Conservation (phyloP, 2,797 vertebrate species). For the Catostomus latipinnis region DNA sequence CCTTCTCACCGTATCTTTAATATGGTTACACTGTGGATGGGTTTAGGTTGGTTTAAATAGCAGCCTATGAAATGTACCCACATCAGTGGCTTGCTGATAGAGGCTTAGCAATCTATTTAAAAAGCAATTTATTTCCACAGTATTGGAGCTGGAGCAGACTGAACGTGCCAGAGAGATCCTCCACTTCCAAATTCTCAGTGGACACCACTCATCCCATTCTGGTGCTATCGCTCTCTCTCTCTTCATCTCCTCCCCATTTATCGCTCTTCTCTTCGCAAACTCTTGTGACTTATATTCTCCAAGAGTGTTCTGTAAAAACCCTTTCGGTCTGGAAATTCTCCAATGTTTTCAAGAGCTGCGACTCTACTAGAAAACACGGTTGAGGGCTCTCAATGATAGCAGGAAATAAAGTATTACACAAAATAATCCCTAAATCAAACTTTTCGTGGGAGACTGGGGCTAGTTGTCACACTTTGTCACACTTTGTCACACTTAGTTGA, state of each 20-base stretch:
- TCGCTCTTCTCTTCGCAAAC: slow-evolving; percentile 62
- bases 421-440: background rate
- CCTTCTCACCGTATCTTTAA: slow-evolving; percentile 67
- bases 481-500: background rate
- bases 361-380: slow-evolving; percentile 31
- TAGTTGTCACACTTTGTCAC: no score
- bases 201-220: slow-evolving; percentile 64
- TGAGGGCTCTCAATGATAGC: slow-evolving; percentile 8
- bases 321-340: slow-evolving; percentile 50
- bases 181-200: slow-evolving; percentile 68
- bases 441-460: background rate
- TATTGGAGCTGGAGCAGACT: slow-evolving; percentile 76
- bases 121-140: slow-evolving; percentile 78
- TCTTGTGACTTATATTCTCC: slow-evolving; percentile 62
- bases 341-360: slow-evolving; percentile 35
- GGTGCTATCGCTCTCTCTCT: slow-evolving; percentile 58
- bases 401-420: slow-evolving; percentile 30
- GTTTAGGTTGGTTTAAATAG: slow-evolving; percentile 73
- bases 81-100: slow-evolving; percentile 73
- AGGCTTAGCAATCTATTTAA: slow-evolving; percentile 81
- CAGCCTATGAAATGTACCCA: slow-evolving; percentile 75
- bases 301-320: slow-evolving; percentile 52
- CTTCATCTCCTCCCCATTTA: slow-evolving; percentile 59
- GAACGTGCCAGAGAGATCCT: slow-evolving; percentile 73
- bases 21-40: slow-evolving; percentile 69